Conservation (phyloP, 2,797 vertebrate genomes). For the Enteromius afrohamiltoni region DNA sequence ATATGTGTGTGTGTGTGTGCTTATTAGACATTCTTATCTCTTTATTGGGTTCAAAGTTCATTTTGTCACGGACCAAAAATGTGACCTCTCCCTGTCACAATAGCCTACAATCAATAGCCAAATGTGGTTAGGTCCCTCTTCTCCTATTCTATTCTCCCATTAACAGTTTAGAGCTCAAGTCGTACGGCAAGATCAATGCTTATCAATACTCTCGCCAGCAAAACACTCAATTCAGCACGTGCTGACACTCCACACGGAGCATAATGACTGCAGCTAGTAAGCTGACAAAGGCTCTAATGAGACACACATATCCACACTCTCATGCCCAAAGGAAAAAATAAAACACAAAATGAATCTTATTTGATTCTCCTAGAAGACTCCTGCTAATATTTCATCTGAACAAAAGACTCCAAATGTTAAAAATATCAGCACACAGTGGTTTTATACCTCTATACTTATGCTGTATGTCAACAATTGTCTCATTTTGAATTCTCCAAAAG, state of each 20-base stretch:
- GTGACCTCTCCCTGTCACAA: not conserved
- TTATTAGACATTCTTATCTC: not conserved
- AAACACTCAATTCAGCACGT: constrained; percentile 8
- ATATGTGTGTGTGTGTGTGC: not conserved
- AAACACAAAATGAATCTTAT: not conserved
- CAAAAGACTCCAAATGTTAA: not conserved
- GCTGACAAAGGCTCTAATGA: constrained; percentile 45
- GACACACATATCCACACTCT: not conserved
- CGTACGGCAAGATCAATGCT: constrained; percentile 70
- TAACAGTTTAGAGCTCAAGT: constrained; percentile 49
- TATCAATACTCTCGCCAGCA: constrained; percentile 56
- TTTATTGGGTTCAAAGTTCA: not conserved
- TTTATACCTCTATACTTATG: not conserved
- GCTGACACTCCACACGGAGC: constrained; percentile 31
- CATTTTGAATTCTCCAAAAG: not conserved
- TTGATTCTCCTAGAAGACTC: not conserved
- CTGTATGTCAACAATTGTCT: not conserved
- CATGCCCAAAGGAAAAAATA: not conserved
- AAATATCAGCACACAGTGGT: not conserved
- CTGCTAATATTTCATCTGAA: not conserved
- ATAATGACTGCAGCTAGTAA: constrained; percentile 31
- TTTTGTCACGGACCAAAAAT: constrained; percentile 55
- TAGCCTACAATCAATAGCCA: constrained; percentile 59
- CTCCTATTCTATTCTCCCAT: constrained; percentile 41
- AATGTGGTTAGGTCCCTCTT: constrained; percentile 60